Conservation (phyloP, 2,113 vertebrate genomes). For the Phylloscopus trochilus region DNA sequence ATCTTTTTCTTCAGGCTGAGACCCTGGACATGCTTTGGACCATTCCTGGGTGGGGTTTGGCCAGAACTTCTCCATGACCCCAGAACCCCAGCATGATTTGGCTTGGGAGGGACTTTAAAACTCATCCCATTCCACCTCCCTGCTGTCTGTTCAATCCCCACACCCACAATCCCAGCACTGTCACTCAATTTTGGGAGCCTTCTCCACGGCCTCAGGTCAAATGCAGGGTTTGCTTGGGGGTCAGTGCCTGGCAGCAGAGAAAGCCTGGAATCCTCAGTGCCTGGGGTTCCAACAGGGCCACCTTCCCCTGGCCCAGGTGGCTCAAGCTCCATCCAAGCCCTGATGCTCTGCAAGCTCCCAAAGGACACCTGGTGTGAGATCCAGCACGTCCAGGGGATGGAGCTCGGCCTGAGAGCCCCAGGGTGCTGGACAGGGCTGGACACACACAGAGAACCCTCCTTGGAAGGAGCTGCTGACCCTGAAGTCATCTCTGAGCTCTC, state of each 20-base stretch:
- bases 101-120: not conserved
- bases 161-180: no score
- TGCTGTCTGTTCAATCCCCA: not conserved
- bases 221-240: no score
- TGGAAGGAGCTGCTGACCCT: not conserved
- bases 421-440: not conserved
- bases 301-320: no score
- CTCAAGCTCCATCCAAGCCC: not conserved
- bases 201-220: no score
- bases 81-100: not conserved
- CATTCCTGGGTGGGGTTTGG: not conserved
- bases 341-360: no score
- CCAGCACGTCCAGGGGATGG: not conserved
- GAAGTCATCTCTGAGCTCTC: not conserved
- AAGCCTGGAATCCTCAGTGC: no score
- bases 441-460: not conserved
- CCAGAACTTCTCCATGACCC: not conserved
- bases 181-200: no score
- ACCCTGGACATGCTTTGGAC: accelerated
- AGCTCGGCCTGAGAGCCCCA: not conserved
- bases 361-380: not conserved
- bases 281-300: no score
- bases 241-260: no score
- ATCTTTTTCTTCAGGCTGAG: not conserved
- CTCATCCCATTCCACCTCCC: not conserved